Conservation (phyloP, 2,888 invertebrate species). For the Acanthosoma haemorrhoidale region DNA sequence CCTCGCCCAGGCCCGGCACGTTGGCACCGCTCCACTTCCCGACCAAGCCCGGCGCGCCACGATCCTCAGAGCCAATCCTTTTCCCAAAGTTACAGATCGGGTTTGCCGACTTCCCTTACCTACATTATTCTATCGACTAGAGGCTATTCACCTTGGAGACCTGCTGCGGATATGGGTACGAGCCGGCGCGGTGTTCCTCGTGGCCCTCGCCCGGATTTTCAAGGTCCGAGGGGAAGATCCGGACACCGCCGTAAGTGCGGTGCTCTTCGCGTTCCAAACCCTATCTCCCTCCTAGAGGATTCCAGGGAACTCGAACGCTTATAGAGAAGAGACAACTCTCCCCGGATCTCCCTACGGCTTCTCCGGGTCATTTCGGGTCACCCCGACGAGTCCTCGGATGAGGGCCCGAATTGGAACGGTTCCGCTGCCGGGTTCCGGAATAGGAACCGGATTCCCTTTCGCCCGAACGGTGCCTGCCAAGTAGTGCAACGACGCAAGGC, state of each 20-base stretch:
- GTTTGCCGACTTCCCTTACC: constrained; percentile 65
- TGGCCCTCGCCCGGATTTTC: constrained; percentile 45
- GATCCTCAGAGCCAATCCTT: constrained; percentile 68
- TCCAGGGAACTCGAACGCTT: constrained; percentile 43
- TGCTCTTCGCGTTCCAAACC: constrained; percentile 46
- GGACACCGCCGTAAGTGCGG: constrained; percentile 50
- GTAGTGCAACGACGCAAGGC: background rate
- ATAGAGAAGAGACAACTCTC: constrained; percentile 43
- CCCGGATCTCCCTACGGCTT: constrained; percentile 49
- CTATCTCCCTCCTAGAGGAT: constrained; percentile 43
- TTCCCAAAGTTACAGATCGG: constrained; percentile 61
- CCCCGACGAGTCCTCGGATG: constrained; percentile 50
- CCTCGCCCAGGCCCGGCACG: constrained; percentile 46
- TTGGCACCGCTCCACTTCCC: constrained; percentile 47
- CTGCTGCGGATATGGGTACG: constrained; percentile 71
- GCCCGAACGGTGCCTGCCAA: constrained; percentile 44
- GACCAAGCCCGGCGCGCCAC: constrained; percentile 56
- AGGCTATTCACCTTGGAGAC: constrained; percentile 68
- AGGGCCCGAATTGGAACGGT: constrained; percentile 47
- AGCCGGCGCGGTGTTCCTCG: constrained; percentile 49
- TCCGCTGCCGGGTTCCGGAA: constrained; percentile 55
- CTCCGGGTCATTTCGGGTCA: constrained; percentile 54
- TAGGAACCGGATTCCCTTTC: constrained; percentile 56
- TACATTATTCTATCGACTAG: constrained; percentile 63
- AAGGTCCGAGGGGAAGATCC: constrained; percentile 49